Evolutionary conservation across 2,113 vertebrate species (phyloP).

Genomic region (Istiophorus platypterus): DNA sequence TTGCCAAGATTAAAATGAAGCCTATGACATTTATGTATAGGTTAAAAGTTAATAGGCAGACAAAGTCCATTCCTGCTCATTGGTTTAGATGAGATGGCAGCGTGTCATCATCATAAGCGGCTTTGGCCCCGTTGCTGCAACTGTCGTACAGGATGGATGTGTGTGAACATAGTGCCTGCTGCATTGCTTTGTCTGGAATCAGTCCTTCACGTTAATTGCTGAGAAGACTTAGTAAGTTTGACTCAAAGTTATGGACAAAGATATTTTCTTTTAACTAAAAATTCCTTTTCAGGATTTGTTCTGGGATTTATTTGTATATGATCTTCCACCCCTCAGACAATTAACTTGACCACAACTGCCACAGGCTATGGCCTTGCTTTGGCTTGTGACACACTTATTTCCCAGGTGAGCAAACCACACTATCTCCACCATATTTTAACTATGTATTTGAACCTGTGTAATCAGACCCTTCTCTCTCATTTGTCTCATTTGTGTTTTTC

Average conservation of each 20-base stretch:
- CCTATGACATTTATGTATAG: background rate
- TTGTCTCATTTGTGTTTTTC: conserved; percentile 21
- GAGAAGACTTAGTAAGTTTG: background rate
- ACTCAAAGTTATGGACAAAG: background rate
- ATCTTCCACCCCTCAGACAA: conserved; percentile 78
- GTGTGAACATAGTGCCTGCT: background rate
- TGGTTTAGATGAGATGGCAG: background rate
- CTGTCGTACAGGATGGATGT: background rate
- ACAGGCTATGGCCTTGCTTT: conserved; percentile 88
- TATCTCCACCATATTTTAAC: background rate
- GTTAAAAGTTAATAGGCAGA: background rate
- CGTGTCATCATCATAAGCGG: background rate
- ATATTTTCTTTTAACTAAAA: background rate
- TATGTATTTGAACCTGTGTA: background rate
- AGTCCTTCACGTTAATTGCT: no score
- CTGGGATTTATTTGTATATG: background rate
- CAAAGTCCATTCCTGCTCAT: background rate
- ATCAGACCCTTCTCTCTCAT: background rate
- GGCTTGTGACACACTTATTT: conserved; percentile 94
- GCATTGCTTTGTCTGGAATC: background rate
- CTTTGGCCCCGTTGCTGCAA: background rate
- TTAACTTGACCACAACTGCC: conserved; percentile 87
- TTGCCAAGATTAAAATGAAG: background rate
- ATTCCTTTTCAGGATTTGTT: background rate
- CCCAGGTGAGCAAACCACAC: conserved; percentile 87